These are phyloP conservation scores for Phymanthus crucifer DNA, from an alignment of 92 coral and sea anemone species.

Conservation along the genomic window DNA sequence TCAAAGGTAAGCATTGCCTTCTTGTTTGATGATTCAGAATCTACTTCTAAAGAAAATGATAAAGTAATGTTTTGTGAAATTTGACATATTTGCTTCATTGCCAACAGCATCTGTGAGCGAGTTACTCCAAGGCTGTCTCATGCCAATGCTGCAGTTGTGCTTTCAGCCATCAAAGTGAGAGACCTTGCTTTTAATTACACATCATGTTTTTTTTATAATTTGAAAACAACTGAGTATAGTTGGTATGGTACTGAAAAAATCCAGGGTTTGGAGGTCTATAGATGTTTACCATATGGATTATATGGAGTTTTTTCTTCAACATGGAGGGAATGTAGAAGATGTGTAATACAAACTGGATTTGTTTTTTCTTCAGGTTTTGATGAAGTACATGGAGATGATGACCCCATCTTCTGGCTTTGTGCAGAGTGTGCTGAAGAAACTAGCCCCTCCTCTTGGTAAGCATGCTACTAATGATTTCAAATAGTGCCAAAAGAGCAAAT, in stretches of 20 bases:
- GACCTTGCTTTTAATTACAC: neutral
- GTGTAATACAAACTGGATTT: neutral
- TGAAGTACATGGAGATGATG: constrained; percentile 99
- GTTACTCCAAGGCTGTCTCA: constrained; percentile 98
- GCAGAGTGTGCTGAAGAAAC: constrained; percentile 80
- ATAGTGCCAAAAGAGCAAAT: too few relatives aligned
- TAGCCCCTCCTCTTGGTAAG: constrained; percentile 94
- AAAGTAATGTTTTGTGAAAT: neutral
- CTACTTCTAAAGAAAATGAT: neutral
- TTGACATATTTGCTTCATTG: neutral
- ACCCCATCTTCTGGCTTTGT: constrained; percentile 84
- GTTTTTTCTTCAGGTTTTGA: constrained; percentile 65
- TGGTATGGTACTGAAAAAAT: too few relatives aligned
- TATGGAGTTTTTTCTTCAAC: too few relatives aligned
- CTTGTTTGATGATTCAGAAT: neutral
- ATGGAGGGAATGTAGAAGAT: too few relatives aligned
- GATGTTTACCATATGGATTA: too few relatives aligned
- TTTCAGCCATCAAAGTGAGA: constrained; percentile 93
- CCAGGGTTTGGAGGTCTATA: too few relatives aligned
- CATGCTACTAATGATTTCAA: neutral
- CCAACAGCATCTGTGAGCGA: constrained; percentile 91
- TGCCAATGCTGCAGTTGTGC: constrained; percentile 99
- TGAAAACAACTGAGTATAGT: too few relatives aligned
- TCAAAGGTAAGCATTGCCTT: constrained; percentile 67
- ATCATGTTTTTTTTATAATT: neutral